A percentile compares a stretch with the other conserved stretches of the same genome.
These are phyloP conservation scores for Albula glossodonta DNA, from an alignment of 2,113 vertebrate genomes.

Conservation along the genomic window DNA sequence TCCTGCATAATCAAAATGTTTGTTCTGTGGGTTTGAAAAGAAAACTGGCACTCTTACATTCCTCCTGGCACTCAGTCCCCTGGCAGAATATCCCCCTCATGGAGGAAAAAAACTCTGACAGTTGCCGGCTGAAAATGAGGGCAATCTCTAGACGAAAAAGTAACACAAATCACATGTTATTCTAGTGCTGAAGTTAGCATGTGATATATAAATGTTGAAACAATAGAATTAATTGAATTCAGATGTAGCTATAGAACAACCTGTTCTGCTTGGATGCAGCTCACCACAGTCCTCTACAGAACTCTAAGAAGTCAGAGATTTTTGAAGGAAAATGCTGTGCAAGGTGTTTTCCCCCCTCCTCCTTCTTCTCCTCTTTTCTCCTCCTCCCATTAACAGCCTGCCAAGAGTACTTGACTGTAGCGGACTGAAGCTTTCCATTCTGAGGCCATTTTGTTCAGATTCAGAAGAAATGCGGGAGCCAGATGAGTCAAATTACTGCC, in stretches of 20 bases:
- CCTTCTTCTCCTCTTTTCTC: constrained; percentile 38
- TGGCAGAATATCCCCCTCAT: constrained; percentile 52
- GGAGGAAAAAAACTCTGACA: constrained; percentile 39
- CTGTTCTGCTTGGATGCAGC: constrained; percentile 32
- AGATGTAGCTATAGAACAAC: constrained; percentile 31
- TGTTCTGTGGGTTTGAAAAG: constrained; percentile 60
- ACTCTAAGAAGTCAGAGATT: constrained; percentile 54
- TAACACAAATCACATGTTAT: constrained; percentile 38
- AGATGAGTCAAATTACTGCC: constrained; percentile 53
- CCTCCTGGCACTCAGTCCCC: constrained; percentile 56
- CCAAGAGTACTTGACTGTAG: constrained; percentile 69
- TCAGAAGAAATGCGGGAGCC: constrained; percentile 43
- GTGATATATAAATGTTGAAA: constrained; percentile 31
- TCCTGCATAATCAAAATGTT: constrained; percentile 59
- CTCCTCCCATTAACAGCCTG: constrained; percentile 54
- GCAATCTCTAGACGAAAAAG: constrained; percentile 17
- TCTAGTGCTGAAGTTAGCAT: constrained; percentile 30
- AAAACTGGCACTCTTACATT: constrained; percentile 49
- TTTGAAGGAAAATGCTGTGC: constrained; percentile 48
- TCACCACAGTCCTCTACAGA: constrained; percentile 4
- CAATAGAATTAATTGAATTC: constrained; percentile 48
- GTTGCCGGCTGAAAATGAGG: constrained; percentile 34
- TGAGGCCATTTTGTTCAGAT: constrained; percentile 47
- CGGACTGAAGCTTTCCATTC: constrained; percentile 54
- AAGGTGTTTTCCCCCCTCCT: constrained; percentile 51